Percentiles rank a stretch among this genome's conserved stretches.
Evolutionary conservation across 92 coral and sea anemone genomes (phyloP).

Genomic region (Hydrozoanthus gracilis): DNA sequence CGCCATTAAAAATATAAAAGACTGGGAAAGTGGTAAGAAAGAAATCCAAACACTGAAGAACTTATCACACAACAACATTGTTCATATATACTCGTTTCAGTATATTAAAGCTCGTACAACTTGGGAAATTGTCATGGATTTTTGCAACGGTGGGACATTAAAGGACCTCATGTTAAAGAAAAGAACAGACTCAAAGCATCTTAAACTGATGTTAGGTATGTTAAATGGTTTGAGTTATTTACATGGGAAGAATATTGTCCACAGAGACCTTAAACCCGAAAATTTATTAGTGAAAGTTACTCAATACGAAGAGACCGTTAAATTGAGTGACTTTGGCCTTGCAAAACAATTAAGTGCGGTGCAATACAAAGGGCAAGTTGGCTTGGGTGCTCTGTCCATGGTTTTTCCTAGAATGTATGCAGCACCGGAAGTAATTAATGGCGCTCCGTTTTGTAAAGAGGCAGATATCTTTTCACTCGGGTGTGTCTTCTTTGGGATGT

Average conservation of each 20-base stretch:
- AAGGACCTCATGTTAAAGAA: neutral
- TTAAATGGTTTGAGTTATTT: constrained; percentile 26
- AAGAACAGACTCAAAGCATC: neutral
- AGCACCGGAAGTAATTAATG: neutral
- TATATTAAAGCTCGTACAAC: neutral
- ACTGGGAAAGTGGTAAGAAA: neutral
- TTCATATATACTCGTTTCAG: neutral
- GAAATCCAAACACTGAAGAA: neutral
- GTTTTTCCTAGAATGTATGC: neutral
- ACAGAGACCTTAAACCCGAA: constrained; percentile 42
- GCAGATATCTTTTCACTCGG: constrained; percentile 5
- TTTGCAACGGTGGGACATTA: constrained; percentile 1
- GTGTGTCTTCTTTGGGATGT: constrained; percentile 1
- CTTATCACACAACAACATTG: neutral
- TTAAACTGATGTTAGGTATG: neutral
- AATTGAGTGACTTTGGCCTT: constrained; percentile 10
- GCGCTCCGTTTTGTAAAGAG: neutral
- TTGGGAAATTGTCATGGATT: neutral
- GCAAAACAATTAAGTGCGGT: neutral
- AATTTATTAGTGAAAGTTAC: constrained; percentile 36
- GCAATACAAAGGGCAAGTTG: neutral
- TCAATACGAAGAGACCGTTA: neutral
- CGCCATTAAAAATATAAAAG: neutral
- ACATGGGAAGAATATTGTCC: neutral
- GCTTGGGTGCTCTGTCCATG: too few relatives aligned